Percentiles rank a stretch among this genome's conserved stretches.
These are phyloP conservation scores for Oenanthe melanoleuca DNA, from an alignment of 2,113 vertebrate species.

Conservation along the genomic window DNA sequence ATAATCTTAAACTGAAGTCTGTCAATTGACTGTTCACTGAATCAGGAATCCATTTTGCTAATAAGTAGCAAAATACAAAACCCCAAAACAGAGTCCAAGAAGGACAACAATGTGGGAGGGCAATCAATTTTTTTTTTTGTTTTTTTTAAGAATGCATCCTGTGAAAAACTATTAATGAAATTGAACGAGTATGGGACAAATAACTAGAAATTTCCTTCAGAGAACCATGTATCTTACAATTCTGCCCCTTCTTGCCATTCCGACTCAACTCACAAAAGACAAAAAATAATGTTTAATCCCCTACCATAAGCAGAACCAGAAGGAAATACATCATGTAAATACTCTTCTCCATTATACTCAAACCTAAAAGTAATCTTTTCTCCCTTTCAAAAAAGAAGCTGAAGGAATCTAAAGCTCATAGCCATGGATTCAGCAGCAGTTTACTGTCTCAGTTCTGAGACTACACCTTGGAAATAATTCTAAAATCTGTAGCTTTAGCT, in stretches of 20 bases:
- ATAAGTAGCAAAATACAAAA: background rate
- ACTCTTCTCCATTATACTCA: background rate
- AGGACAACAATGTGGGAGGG: background rate
- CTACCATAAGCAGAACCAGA: background rate
- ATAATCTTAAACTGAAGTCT: background rate
- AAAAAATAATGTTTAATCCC: background rate
- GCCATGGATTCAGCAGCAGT: background rate
- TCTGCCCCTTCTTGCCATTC: background rate
- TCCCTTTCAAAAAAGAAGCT: background rate
- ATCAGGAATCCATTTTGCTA: background rate
- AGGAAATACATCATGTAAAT: background rate
- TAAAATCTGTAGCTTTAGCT: background rate
- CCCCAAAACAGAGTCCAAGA: background rate
- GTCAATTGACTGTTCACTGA: background rate
- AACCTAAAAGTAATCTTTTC: background rate
- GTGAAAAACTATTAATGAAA: background rate
- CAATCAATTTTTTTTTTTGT: background rate
- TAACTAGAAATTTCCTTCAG: background rate
- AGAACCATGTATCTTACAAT: accelerated
- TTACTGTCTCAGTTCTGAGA: background rate
- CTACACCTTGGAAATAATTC: background rate
- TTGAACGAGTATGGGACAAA: background rate
- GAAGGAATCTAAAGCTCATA: background rate
- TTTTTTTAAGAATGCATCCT: background rate
- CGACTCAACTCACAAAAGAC: background rate